Base-by-base conservation (phyloP, 2,113 vertebrate species). In the Turnix velox region DNA sequence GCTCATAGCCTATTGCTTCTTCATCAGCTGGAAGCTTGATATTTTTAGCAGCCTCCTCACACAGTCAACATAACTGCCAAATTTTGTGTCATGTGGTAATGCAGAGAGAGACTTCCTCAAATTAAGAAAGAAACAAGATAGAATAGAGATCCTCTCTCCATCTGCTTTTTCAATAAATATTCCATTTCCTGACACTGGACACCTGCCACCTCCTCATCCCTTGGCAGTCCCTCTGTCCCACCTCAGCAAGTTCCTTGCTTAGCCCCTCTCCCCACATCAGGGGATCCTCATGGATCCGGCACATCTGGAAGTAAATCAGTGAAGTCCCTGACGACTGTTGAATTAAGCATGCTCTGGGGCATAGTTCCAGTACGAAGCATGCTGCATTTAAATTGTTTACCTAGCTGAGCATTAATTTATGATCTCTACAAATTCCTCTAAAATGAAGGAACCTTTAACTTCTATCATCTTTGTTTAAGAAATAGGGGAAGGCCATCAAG, bases 31-130 rank as follows among this genome's bases (percentile, higher is more conserved):
- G 49, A 69, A 73, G 35, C 61, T 51, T 91, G 39, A 55, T 80
- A 69, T 91, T 91, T 90, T 93, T 92, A 91, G 62, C 73, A 84
- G 54, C 73, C 82, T 87, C 61, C 62, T 84, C 77, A 84, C 45
- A 76, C 54, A 66, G 54, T 69, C 55, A 71, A 39, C 46, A 58
- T 39, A 91, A 93, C 63, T 85, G 84, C 78, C 78, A 87, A 69
- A 69, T 66, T 73, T 43, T 33, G 7, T 87, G 62, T 92, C 63
- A 58, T 18, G 35, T 0, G 0, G 23, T 49, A 83, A 49, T 28
- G 27, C 57, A 80, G 78, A 6, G 18, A 86, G 25, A 84, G 39
- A 63, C 35, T 61, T 91, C 67, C 67, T 19, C 55, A 84, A 31
- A 91, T 73, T 54, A 52, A 83, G 74, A 49, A 40, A 88, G 61